Conservation (phyloP, 30 jellyfish, hydroid and myxozoan genomes). For the Cassiopea xamachana region DNA sequence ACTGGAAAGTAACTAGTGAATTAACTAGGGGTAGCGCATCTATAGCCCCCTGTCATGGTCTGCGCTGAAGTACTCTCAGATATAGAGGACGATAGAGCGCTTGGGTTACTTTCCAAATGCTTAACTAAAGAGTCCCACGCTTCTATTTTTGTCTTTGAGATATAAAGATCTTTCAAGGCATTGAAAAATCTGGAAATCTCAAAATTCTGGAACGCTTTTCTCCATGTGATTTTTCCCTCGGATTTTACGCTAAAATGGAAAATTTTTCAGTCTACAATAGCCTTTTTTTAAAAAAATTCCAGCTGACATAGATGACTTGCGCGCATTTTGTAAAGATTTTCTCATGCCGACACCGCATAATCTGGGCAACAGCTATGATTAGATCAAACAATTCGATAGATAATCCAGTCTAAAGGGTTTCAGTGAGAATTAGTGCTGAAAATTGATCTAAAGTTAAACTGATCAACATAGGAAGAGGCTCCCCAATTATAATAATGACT, state of each 20-base stretch:
- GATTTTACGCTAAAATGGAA: not conserved
- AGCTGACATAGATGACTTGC: conserved; percentile 6
- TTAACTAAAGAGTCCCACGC: no score
- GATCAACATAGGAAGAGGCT: conserved; percentile 42
- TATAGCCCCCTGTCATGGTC: no score
- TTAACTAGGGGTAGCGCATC: no score
- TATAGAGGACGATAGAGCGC: no score
- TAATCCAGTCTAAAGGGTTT: conserved; percentile 68
- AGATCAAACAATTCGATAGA: conserved; percentile 48
- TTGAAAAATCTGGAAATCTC: not conserved
- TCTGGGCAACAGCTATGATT: conserved; percentile 51
- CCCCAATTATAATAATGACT: conserved; percentile 35
- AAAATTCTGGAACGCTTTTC: no score
- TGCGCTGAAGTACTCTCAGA: no score
- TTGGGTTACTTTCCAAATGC: no score
- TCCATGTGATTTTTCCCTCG: not conserved
- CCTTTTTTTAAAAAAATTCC: not conserved
- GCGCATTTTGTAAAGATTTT: conserved; percentile 20
- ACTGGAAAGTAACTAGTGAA: no score
- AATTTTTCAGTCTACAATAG: not conserved
- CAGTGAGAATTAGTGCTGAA: conserved; percentile 57
- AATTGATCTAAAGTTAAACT: conserved; percentile 54
- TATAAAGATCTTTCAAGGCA: no score
- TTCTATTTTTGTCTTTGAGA: no score
- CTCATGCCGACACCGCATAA: conserved; percentile 54